Evolutionary conservation across 2,888 invertebrate species (phyloP), one percentile per base, ranked within the genome.

Genomic region (Dioctria rufipes): DNA sequence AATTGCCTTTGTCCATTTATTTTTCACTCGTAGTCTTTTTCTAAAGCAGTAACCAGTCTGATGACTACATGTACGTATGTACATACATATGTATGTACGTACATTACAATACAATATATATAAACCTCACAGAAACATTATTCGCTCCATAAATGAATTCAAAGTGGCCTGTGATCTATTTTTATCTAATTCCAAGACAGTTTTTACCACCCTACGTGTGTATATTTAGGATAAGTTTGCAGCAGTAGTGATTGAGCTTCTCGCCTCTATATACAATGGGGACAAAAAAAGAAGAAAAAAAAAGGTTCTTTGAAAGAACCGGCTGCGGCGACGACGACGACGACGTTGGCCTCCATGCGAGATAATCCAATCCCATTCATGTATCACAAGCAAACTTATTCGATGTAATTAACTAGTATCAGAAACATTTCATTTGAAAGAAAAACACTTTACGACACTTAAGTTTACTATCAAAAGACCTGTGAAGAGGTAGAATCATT

Each of bases 371-470:
- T 54, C 73, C 51, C 9, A 51, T 73, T 73, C 25, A 58, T 58
- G 73, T 73, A 40, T 39, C 60, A 60, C 39, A 49, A 73, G 73
- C 73, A 73, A 58, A 73, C 42, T 73, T 73, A 58, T 73, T 73
- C 73, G 9, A 25, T 60, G 51, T 39, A 73, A 73, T 73, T 73
- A 25, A 25, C 25, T 25, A 58, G 58, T 58, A 58, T 73, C 73
- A 58, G 58, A 73, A 73, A 13, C 73, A 73, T 51, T 58, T 73
- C 73, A 73, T 73, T 73, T 73, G 58, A 42, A 58, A 4, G 54
- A 54, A 54, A 4, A 11, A 11, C 11, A 11, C 54, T 54, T n/a
- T n/a, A n/a, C 37, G 39, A 5, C 61, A 39, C 39, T 39, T 61
- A 37, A 39, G 37, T 39, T 25, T 60, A 3, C 39, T 61, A 25